Percentiles rank a stretch among this genome's conserved stretches.
Conservation (phyloP, 30 jellyfish, hydroid and myxozoan genomes). For the Aurelia sp. region DNA sequence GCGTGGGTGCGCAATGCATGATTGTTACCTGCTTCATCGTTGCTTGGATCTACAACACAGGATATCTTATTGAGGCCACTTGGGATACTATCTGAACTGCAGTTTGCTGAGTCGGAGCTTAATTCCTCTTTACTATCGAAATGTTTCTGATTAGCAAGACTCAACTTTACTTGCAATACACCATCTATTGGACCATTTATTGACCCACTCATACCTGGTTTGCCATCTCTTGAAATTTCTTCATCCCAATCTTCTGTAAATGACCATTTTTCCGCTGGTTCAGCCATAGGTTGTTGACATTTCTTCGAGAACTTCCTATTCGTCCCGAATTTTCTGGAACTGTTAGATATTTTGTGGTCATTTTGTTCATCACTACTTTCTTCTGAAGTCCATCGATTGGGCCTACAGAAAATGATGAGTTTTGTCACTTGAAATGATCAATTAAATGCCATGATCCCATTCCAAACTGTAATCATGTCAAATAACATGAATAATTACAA, state of each 20-base stretch:
- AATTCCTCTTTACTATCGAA: background rate
- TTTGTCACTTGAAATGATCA: no score
- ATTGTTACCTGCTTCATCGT: background rate
- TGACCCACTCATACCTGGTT: background rate
- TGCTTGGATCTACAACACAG: background rate
- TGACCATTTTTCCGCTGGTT: background rate
- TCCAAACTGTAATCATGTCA: no score
- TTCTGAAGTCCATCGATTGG: conserved; percentile 10
- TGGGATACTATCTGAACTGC: conserved; percentile 8
- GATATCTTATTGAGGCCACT: background rate
- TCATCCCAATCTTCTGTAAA: conserved; percentile 62
- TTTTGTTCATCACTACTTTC: background rate
- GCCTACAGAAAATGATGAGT: background rate
- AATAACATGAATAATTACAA: no score
- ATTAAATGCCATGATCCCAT: no score
- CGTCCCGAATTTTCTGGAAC: background rate
- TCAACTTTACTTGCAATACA: background rate
- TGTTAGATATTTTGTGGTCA: background rate
- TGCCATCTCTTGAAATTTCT: conserved; percentile 1
- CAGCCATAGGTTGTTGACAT: background rate
- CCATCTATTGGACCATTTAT: background rate
- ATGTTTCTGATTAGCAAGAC: no score
- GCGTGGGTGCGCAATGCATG: no score
- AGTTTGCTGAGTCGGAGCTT: conserved; percentile 1
- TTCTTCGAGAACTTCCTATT: background rate